Percentiles rank a stretch among this genome's conserved stretches.
Conservation (phyloP, 1,140 invertebrate species). For the Brachionus sp. region DNA sequence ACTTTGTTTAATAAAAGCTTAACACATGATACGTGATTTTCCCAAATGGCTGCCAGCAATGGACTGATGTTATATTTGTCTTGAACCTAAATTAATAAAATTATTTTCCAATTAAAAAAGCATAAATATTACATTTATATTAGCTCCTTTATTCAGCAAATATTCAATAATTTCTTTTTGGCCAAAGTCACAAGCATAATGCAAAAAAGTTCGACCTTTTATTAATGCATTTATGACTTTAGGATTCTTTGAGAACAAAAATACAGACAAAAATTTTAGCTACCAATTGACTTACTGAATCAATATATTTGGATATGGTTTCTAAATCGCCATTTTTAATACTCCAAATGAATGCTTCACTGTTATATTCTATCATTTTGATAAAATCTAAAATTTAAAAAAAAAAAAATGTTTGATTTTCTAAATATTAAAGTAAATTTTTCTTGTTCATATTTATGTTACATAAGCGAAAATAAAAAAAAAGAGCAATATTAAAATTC, state of each 20-base stretch:
- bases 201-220: conserved; percentile 51
- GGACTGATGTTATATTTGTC: conserved; percentile 35
- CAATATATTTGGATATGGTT: conserved; percentile 33
- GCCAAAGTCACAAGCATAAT: conserved; percentile 82
- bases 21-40: conserved; percentile 40
- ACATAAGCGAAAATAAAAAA: neutral
- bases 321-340: conserved; percentile 45
- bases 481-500: neutral
- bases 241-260: conserved; percentile 44
- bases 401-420: conserved; percentile 19
- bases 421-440: neutral
- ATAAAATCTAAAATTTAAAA: neutral
- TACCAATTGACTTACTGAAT: neutral
- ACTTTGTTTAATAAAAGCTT: conserved; percentile 78
- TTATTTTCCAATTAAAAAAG: conserved; percentile 37
- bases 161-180: conserved; percentile 84
- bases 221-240: conserved; percentile 44
- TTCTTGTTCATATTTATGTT: neutral
- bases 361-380: conserved; percentile 11
- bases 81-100: conserved; percentile 65
- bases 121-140: conserved; percentile 77
- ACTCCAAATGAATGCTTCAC: conserved; percentile 40
- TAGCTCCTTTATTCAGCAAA: conserved; percentile 78
- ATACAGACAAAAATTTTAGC: neutral
- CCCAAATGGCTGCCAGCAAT: conserved; percentile 40